Percentiles rank a stretch among this genome's conserved stretches.
These are phyloP conservation scores for Brachypodius melanocephalos DNA, from an alignment of 2,113 vertebrate genomes.

Conservation along the genomic window DNA sequence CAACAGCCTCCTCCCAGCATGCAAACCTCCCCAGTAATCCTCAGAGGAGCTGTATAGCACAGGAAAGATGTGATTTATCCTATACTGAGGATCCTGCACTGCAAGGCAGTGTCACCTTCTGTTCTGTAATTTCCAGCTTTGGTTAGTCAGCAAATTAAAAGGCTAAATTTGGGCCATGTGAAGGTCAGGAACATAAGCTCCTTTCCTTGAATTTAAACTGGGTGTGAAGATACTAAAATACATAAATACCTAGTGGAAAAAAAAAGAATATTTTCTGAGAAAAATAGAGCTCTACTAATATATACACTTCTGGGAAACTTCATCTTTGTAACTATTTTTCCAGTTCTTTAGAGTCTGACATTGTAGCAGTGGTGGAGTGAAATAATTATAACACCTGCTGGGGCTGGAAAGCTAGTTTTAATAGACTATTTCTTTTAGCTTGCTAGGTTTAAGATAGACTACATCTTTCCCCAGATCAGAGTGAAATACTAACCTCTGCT, in stretches of 20 bases:
- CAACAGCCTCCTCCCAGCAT: neutral
- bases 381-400: constrained; percentile 25
- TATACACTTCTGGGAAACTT: neutral
- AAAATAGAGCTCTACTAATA: neutral
- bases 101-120: neutral
- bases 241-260: neutral
- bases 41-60: neutral
- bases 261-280: neutral
- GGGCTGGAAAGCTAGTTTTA: neutral
- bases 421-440: neutral
- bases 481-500: neutral
- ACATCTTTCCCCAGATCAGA: neutral
- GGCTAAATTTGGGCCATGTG: neutral
- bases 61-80: neutral
- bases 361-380: neutral
- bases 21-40: neutral
- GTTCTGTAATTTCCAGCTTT: neutral
- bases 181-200: neutral
- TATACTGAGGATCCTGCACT: neutral
- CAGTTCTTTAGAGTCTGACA: neutral
- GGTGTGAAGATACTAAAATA: neutral
- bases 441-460: neutral
- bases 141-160: constrained; percentile 1
- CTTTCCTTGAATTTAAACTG: neutral
- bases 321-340: neutral